Evolutionary conservation across 2,113 vertebrate species (phyloP).

Genomic region (Rhinoptilus africanus): DNA sequence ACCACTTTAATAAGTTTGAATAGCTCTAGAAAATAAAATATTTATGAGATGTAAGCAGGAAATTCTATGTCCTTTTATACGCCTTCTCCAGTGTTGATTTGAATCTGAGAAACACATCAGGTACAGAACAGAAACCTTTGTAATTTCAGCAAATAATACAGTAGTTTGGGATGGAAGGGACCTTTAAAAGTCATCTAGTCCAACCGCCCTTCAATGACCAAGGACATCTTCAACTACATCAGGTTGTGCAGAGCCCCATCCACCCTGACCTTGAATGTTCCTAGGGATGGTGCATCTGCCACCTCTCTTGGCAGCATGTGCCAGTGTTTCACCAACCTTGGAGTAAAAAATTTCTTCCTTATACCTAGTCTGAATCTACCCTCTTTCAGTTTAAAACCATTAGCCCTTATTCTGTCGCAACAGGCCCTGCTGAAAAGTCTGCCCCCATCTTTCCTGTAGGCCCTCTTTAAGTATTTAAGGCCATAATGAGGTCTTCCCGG

Average conservation of each 20-base stretch:
- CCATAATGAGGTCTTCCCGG: background rate
- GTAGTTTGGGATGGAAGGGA: background rate
- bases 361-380: background rate
- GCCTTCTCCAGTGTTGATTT: background rate
- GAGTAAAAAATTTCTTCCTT: background rate
- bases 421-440: background rate
- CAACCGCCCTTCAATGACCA: background rate
- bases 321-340: background rate
- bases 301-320: background rate
- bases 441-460: background rate
- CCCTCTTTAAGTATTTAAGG: background rate
- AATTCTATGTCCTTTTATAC: background rate
- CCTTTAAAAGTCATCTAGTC: background rate
- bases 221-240: background rate
- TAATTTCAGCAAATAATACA: background rate
- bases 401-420: background rate
- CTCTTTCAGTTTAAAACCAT: background rate
- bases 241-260: background rate
- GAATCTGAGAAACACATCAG: background rate
- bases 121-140: background rate
- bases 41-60: background rate
- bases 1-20: background rate
- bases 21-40: background rate
- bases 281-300: background rate
- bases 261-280: background rate